Evolutionary conservation across 2,888 invertebrate genomes (phyloP), one percentile per base, ranked within the genome.

Genomic region (Caenorhabditis angaria): DNA sequence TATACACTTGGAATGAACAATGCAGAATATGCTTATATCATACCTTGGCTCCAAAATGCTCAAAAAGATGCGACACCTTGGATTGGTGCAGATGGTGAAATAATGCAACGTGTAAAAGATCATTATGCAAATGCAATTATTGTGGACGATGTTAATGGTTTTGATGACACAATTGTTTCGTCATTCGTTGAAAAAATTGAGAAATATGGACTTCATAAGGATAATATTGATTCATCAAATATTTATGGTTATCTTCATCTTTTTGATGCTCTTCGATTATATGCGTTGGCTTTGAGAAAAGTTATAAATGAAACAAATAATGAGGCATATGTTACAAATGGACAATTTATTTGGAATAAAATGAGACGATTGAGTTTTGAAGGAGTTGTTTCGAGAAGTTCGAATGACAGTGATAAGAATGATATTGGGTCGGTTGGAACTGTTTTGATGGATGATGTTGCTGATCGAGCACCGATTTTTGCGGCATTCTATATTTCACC

Each of bases 141-240:
- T 51, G 82, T 86, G n/a, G 86, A 86, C 69, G 86, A 86, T 61
- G 84, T 85, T 24, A 86, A 86, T 63, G 86, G 86, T 8, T 86
- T 86, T 70, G 86, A 86, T 66, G 83, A 84, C 65, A 65, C 83
- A 0, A 70, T 86, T 22, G 70, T 83, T 24, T 70, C 71, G 48
- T 78, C 84, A 0, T 86, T 86, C 69, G 66, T 80, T n/a, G 78
- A 82, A 58, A 77, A 82, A 41, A 65, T 86, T 12, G 85, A 86
- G 70, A 74, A 80, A 20, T 81, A 86, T 59, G 84, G 84, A 41
- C 48, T 86, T 18, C 61, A 71, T 20, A 74, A 79, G 35, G 70
- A 80, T n/a, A 82, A 86, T 18, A 65, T 86, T 57, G 86, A 86
- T 65, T 54, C 82, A 70, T 78, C 80, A 12, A 47, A 41, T 68